Conservation (phyloP, 2,113 vertebrate genomes). For the Notarius quadriscutis region DNA sequence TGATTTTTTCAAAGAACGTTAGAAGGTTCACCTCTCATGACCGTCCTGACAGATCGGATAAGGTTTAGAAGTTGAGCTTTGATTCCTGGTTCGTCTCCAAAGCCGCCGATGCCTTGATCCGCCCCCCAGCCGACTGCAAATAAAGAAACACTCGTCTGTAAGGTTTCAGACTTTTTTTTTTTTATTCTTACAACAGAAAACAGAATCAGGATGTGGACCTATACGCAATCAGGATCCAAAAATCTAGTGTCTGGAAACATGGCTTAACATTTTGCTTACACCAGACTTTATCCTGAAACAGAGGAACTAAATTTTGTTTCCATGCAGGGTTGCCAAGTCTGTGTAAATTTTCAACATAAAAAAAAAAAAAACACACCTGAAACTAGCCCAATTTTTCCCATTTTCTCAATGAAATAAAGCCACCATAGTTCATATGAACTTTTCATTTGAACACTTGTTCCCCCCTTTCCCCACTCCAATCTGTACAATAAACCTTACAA, state of each 20-base stretch:
- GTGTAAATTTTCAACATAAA: background rate
- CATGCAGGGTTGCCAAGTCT: background rate
- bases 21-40: constrained; percentile 87
- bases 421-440: background rate
- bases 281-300: no score
- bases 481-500: background rate
- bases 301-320: no score
- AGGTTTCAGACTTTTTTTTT: background rate
- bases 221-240: background rate
- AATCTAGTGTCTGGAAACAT: background rate
- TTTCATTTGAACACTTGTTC: background rate
- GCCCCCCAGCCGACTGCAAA: constrained; percentile 89
- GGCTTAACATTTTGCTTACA: background rate
- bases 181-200: background rate
- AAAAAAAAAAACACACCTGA: no score
- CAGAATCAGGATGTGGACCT: background rate
- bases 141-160: background rate
- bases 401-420: background rate
- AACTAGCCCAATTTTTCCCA: background rate
- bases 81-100: constrained; percentile 94
- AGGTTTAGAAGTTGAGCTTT: constrained; percentile 92
- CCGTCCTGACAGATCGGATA: constrained; percentile 88
- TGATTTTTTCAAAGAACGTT: background rate
- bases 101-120: constrained; percentile 91
- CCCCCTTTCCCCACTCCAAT: background rate